Conservation (phyloP, 2,797 vertebrate genomes). For the Prunella strophiata region DNA sequence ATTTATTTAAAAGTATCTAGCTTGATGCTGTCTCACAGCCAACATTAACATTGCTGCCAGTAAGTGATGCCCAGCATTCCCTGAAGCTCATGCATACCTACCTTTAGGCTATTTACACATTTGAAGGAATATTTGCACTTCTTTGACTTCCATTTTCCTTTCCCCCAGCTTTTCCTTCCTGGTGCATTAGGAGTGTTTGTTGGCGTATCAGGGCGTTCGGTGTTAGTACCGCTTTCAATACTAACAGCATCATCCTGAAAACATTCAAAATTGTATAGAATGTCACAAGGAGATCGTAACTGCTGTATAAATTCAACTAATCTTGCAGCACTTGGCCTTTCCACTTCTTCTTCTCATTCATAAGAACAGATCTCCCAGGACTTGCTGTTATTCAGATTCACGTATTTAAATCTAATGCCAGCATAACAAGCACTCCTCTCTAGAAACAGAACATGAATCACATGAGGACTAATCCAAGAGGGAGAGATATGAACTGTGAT, state of each 20-base stretch:
- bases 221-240: conserved; percentile 93
- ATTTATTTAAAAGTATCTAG: conserved; percentile 4
- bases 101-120: conserved; percentile 97
- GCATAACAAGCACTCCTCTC: neutral
- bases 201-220: conserved; percentile 93
- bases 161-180: conserved; percentile 96
- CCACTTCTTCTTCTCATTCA: neutral
- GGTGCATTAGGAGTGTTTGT: conserved; percentile 96
- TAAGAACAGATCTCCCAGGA: neutral
- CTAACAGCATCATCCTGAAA: conserved; percentile 94
- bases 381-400: neutral
- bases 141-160: conserved; percentile 99
- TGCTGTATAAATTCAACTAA: neutral
- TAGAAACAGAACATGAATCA: neutral
- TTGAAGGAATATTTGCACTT: conserved; percentile 99
- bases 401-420: neutral
- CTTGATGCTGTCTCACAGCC: neutral
- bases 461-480: neutral
- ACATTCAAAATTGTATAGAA: neutral
- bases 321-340: neutral
- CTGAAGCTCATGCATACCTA: conserved; percentile 68
- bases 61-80: neutral
- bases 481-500: neutral
- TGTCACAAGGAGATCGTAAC: neutral
- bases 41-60: neutral